These are phyloP conservation scores for Dryadula phaetusa DNA, from an alignment of 2,888 invertebrate genomes.

Conservation along the genomic window DNA sequence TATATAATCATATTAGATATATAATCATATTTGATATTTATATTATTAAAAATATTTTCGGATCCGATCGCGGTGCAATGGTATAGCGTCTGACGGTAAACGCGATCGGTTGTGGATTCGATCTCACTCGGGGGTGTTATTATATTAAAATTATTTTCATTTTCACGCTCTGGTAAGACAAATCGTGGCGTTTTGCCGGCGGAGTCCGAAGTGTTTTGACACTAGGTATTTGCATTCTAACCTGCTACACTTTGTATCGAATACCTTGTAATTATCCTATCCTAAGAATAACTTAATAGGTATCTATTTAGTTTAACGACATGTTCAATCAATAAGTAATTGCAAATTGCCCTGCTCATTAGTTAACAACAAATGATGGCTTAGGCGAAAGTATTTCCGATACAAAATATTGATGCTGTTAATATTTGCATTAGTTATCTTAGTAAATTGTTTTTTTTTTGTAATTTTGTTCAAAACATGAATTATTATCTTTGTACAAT, in stretches of 20 bases:
- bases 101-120: too few species aligned
- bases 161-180: too few species aligned
- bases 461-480: not conserved
- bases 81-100: too few species aligned
- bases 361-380: constrained; percentile 17
- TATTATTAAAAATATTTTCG: too few species aligned
- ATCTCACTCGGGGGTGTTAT: too few species aligned
- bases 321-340: constrained; percentile 27
- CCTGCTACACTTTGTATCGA: not conserved
- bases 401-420: constrained; percentile 1
- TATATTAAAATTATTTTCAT: too few species aligned
- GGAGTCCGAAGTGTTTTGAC: too few species aligned
- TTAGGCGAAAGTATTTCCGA: constrained; percentile 27
- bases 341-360: constrained; percentile 24
- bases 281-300: not conserved
- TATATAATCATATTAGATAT: too few species aligned
- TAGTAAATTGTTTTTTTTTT: not conserved
- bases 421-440: not conserved
- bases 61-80: too few species aligned
- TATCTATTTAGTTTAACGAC: constrained; percentile 21
- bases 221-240: too few species aligned
- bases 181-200: too few species aligned
- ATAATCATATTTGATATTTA: too few species aligned
- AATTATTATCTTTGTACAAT: not conserved
- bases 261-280: not conserved